phyloP scores from a whole-genome alignment of 2,797 vertebrate genomes.

The Pseudochirops cupreus region DNA sequence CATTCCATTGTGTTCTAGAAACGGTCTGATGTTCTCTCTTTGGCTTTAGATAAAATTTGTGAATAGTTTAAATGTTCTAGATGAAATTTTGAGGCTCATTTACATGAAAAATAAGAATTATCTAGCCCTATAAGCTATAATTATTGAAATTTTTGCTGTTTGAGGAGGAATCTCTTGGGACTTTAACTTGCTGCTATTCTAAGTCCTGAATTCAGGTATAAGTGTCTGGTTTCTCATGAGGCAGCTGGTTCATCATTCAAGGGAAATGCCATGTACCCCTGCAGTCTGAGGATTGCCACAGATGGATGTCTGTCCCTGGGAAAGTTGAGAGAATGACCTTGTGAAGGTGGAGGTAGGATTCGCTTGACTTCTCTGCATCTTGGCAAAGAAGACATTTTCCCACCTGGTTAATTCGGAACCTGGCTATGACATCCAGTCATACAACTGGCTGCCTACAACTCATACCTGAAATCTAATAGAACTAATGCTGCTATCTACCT shows the following conservation, averaged over 20 bases:
- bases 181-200: neutral
- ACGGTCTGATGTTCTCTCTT: too few species aligned
- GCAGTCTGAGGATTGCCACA: neutral
- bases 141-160: neutral
- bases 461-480: too few species aligned
- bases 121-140: neutral
- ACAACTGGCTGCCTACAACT: too few species aligned
- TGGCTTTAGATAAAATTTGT: too few species aligned
- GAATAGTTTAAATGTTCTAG: too few species aligned
- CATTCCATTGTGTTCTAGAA: too few species aligned
- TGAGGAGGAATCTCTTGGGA: neutral
- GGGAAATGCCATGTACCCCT: neutral
- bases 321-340: neutral
- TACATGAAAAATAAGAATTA: neutral
- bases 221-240: neutral
- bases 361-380: neutral
- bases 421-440: too few species aligned
- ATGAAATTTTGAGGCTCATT: neutral
- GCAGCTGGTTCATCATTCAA: neutral
- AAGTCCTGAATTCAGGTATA: neutral
- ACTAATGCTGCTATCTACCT: too few species aligned
- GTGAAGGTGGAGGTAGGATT: neutral
- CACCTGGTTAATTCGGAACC: too few species aligned
- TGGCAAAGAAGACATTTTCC: neutral
- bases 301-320: neutral